Evolutionary conservation across 92 coral and sea anemone genomes (phyloP).

Genomic region (Blastomussa wellsi): DNA sequence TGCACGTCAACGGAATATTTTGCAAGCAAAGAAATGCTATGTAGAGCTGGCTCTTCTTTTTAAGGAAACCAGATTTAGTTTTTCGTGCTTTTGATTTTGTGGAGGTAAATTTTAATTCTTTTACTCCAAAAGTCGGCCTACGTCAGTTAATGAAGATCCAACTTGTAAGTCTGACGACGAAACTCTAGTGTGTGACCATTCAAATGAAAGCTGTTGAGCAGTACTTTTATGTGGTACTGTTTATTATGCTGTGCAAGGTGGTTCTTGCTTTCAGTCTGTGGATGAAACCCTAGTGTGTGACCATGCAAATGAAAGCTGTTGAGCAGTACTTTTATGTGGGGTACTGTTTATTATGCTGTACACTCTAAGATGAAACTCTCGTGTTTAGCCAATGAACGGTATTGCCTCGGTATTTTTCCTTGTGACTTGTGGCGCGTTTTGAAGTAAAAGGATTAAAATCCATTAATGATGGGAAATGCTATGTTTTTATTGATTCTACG

Average conservation of each 20-base stretch:
- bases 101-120: background rate
- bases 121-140: background rate
- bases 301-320: background rate
- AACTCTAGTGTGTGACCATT: background rate
- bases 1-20: background rate
- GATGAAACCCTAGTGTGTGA: too few species aligned
- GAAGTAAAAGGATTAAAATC: background rate
- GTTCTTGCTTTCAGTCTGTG: too few species aligned
- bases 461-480: conserved; percentile 28
- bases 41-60: conserved; percentile 3
- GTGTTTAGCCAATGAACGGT: too few species aligned
- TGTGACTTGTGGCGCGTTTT: too few species aligned
- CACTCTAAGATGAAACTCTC: background rate
- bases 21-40: background rate
- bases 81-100: background rate
- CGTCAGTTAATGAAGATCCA: background rate
- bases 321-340: background rate
- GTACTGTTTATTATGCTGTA: background rate
- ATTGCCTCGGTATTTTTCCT: too few species aligned
- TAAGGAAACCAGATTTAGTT: background rate
- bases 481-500: conserved; percentile 30
- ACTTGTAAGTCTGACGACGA: background rate
- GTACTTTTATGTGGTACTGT: background rate
- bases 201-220: background rate
- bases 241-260: background rate